Evolutionary conservation across 2,888 invertebrate genomes (phyloP), one percentile per base, ranked within the genome.

Genomic region (Cylindroiulus punctatus): DNA sequence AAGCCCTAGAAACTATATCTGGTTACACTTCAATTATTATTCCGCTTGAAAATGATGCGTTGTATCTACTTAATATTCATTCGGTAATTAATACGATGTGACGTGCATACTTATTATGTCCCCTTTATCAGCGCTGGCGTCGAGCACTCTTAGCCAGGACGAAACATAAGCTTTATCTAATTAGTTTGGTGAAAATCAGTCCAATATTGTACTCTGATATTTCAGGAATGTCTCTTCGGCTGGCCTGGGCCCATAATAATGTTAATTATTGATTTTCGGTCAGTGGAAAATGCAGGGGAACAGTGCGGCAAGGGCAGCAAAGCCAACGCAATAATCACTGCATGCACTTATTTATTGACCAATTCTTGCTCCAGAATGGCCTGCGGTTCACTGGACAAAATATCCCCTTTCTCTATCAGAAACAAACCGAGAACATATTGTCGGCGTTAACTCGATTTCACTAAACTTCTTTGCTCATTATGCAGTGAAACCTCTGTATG

Each of bases 101-200:
- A 52, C n/a, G 52, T n/a, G 52, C 19, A 52, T 52, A 52, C 52
- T 10, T 19, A 52, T 47, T 47, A 17, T 47, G 19, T 52, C 52
- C 52, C 14, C 52, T 52, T 52, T 52, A 52, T 52, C 52, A n/a
- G 2, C 52, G n/a, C n/a, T 52, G 19, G 52, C 14, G n/a, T 8
- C n/a, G 52, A 52, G n/a, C 4, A 7, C 5, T 52, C 14, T 52
- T 52, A 52, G 19, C 19, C 5, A 52, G 52, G 52, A 52, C 52
- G 52, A 19, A 52, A 52, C 52, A 52, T 52, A 52, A 52, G 52
- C 52, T 52, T n/a, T 52, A 52, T 52, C 52, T 52, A 52, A 52
- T 52, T 52, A 52, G 52, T 52, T 52, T n/a, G n/a, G 52, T 52
- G 52, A 52, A 52, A 52, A 52, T 52, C 52, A 52, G n/a, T 52